Conservation (phyloP, 2,113 vertebrate genomes). For the Upupa epops region DNA sequence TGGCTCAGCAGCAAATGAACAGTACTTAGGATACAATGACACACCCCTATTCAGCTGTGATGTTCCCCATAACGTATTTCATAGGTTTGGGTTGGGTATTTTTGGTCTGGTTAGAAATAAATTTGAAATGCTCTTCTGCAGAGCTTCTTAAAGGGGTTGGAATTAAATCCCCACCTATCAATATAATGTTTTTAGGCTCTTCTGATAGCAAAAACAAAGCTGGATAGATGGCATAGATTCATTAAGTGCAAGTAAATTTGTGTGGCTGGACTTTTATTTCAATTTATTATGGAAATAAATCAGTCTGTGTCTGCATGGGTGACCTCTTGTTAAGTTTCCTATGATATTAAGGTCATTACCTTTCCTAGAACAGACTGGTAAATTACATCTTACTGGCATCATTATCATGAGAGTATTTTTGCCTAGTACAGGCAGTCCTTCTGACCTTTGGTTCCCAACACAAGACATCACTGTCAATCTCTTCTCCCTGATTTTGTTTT, state of each 20-base stretch:
- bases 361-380: constrained; percentile 50
- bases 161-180: not conserved
- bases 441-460: not conserved
- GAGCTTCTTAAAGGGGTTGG: not conserved
- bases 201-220: not conserved
- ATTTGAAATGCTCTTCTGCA: not conserved
- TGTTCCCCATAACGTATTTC: not conserved
- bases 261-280: constrained; percentile 3
- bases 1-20: not conserved
- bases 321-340: not conserved
- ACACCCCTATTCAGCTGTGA: not conserved
- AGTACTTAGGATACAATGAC: not conserved
- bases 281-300: constrained; percentile 50
- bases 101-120: not conserved
- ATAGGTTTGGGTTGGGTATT: not conserved
- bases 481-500: constrained; percentile 8
- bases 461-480: not conserved
- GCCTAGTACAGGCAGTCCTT: not conserved
- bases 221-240: not conserved
- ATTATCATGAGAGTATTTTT: constrained; percentile 6
- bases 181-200: not conserved
- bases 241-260: not conserved
- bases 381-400: constrained; percentile 30
- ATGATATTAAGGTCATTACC: constrained; percentile 13
- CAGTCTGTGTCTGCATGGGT: not conserved